These are phyloP conservation scores for Podilymbus podiceps DNA, from an alignment of 2,113 vertebrate species.

Conservation along the genomic window DNA sequence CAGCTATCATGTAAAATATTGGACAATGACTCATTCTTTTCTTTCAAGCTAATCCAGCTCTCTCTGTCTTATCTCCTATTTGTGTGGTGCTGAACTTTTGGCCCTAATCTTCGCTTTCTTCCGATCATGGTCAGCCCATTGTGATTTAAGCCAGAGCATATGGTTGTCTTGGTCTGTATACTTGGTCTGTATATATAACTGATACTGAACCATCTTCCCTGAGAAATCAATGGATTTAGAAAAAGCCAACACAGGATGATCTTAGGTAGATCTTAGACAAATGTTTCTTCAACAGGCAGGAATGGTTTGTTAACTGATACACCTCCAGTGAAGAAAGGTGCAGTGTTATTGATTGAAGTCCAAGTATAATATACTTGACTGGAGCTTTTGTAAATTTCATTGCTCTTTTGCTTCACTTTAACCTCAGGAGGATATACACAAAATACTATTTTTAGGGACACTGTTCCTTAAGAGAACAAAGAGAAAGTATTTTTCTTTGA, in stretches of 20 bases:
- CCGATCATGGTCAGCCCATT: not conserved
- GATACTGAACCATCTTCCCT: not conserved
- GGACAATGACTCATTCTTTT: not conserved
- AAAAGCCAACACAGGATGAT: not conserved
- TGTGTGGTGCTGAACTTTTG: not conserved
- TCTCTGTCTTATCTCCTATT: not conserved
- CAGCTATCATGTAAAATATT: not conserved
- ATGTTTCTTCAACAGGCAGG: not conserved
- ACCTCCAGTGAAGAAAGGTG: conserved; percentile 15
- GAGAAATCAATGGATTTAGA: not conserved
- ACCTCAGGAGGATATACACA: conserved; percentile 22
- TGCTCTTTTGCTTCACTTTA: conserved; percentile 29
- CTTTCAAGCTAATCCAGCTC: not conserved
- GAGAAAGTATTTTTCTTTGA: conserved; percentile 18
- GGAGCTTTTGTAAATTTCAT: conserved; percentile 58
- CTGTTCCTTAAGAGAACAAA: conserved; percentile 24
- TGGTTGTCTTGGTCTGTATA: not conserved
- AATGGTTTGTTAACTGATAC: not conserved
- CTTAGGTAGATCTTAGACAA: not conserved
- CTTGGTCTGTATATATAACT: not conserved
- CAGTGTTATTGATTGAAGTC: conserved; percentile 57
- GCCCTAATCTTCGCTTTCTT: not conserved
- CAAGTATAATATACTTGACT: conserved; percentile 34
- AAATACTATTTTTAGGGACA: conserved; percentile 60
- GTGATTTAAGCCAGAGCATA: not conserved